Evolutionary conservation across 2,797 vertebrate genomes (phyloP), one percentile per base, ranked within the genome.

Genomic region (Cyprinella venusta): DNA sequence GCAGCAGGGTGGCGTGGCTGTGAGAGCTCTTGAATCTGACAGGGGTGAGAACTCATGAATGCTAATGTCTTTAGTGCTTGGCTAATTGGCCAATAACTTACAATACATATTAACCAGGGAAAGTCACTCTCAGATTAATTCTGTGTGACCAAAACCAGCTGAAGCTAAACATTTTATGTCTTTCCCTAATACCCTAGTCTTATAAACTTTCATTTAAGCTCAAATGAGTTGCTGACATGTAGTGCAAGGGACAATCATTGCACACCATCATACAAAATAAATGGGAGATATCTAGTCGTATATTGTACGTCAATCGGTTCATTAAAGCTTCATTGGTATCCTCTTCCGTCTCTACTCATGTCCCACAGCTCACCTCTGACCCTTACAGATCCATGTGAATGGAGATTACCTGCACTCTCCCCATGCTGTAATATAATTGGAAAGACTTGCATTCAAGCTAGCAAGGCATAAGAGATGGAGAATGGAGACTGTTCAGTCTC

Each of bases 51-150:
- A 79, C 74, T 80, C 18, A 56, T 72, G 83, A 86, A 86, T 84
- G 56, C 81, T 75, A 82, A 77, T 76, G 80, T 30, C 26, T 64
- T 76, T 45, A 75, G 18, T 65, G 72, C 52, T 67, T 38, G 45
- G 65, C 82, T 80, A 86, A 88, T 84, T 84, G 82, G 52, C 40
- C 85, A 84, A 79, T 84, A 75, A 65, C 19, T 64, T 42, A 67
- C 16, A 67, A 67, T 70, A 70, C 64, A 78, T 70, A 63, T 78
- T 77, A 75, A 36, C 80, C 9, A 83, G 36, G 76, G 64, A 61
- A 77, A 83, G 74, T 68, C 74, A 48, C 63, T 21, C 52, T 83
- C 74, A 67, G 71, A 76, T 54, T 54, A n/a, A 76, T 54, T 54
- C 33, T 52, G 3, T 59, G 61, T 45, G 72, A 30, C 61, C 74